A percentile compares a stretch with the other conserved stretches of the same genome.
phyloP scores from a whole-genome alignment of 2,888 invertebrate genomes.

The Diarsia rubi region DNA sequence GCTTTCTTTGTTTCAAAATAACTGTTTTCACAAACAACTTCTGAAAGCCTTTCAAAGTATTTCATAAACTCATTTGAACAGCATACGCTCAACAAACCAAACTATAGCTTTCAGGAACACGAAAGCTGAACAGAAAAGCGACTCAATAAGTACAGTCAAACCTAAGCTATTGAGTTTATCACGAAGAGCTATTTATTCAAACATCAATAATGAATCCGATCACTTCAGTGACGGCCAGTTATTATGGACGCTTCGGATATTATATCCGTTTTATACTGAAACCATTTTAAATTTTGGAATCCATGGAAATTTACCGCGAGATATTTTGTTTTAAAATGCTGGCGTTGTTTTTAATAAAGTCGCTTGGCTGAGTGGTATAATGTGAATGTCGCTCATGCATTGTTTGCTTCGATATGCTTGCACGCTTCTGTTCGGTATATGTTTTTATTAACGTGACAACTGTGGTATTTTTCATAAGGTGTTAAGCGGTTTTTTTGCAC shows the following conservation, averaged over 20 bases:
- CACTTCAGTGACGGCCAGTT: background rate
- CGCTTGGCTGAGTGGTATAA: background rate
- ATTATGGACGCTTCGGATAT: slow-evolving; percentile 3
- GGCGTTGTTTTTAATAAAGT: slow-evolving; percentile 16
- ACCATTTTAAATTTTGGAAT: slow-evolving; percentile 17
- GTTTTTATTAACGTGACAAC: background rate
- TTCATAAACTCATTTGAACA: background rate
- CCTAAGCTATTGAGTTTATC: background rate
- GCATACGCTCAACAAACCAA: background rate
- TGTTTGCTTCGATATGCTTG: background rate
- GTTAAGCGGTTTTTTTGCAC: background rate
- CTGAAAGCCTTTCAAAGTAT: background rate
- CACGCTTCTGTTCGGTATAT: too few relatives aligned
- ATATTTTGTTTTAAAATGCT: slow-evolving; percentile 13
- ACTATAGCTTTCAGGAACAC: background rate
- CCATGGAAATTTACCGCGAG: slow-evolving; percentile 3
- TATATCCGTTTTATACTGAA: slow-evolving; percentile 16
- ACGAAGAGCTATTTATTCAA: slow-evolving; percentile 16
- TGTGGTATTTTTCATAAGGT: background rate
- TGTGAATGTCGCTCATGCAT: background rate
- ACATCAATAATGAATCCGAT: slow-evolving; percentile 30
- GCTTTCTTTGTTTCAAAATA: background rate
- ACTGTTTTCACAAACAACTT: background rate
- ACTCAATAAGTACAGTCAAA: background rate
- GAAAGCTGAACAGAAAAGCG: slow-evolving; percentile 3